Base-by-base conservation (phyloP, 92 coral and sea anemone species). In the Porites cylindrica region DNA sequence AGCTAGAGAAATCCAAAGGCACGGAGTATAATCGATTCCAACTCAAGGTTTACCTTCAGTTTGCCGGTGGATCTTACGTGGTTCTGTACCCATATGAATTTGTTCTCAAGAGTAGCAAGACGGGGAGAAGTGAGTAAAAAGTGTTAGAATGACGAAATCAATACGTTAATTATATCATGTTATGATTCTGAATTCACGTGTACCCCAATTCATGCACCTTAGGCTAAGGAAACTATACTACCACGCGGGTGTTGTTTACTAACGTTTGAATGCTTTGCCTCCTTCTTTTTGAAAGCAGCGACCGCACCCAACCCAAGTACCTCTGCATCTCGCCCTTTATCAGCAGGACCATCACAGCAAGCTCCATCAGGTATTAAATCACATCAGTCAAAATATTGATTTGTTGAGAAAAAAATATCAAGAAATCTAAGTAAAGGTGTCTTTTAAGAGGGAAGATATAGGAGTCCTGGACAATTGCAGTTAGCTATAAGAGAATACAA, bases 31-130 rank as follows among this genome's bases (percentile, higher is more conserved):
- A 92, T 59, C 91, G 84, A 51, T 92, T 92, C 51, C 85, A 82
- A 77, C 86, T 92, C 23, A 76, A 58, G 58, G 61, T 86, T 26
- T 17, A 3, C 11, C 91, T 89, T 14, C 38, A 50, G 66, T 92
- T 84, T 32, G 23, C 14, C 58, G 77, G 82, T 56, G 89, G 91
- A 29, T 13, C 64, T 20, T 17, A 14, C 14, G 89, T 58, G n/a
- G 75, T 77, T 23, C 91, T 89, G 21, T 81, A 50, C 50, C 93
- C 93, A 7, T 92, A 92, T 50, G 95, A 92, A 86, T 92, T 92
- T 69, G 82, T 89, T 0, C 79, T 89, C 19, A 92, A 92, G 86
- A 92, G 95, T 68, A 86, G 77, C 52, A 87, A 91, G 60, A 92
- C 95, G 9, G 65, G 81, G 10, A 84, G 79, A 76, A 3, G 88